Conservation (phyloP, 2,797 vertebrate species). For the Hirundo rustica region DNA sequence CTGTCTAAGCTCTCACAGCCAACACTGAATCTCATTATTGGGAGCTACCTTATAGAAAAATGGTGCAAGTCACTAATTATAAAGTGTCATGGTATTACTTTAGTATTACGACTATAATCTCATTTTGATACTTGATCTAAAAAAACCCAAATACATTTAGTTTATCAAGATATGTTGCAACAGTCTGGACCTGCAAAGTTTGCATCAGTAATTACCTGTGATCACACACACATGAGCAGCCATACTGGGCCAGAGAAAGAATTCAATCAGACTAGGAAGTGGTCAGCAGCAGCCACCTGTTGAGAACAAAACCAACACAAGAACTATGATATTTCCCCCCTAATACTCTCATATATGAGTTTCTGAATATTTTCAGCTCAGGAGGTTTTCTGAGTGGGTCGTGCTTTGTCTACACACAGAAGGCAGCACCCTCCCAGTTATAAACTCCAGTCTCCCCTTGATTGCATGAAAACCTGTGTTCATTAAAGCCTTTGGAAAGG, state of each 20-base stretch:
- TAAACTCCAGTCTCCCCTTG: background rate
- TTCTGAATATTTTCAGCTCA: background rate
- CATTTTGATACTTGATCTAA: background rate
- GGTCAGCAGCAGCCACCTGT: background rate
- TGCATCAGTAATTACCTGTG: background rate
- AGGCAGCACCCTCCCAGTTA: background rate
- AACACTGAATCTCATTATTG: background rate
- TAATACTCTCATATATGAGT: background rate
- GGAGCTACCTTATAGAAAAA: background rate
- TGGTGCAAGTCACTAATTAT: background rate
- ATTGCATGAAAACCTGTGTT: background rate
- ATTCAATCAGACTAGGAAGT: background rate
- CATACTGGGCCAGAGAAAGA: background rate
- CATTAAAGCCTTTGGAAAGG: background rate
- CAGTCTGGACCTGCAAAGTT: background rate
- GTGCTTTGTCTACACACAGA: background rate
- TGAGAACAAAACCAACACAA: background rate
- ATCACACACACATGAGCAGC: background rate
- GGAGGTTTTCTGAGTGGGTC: background rate
- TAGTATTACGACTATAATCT: constrained; percentile 8
- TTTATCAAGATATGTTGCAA: background rate
- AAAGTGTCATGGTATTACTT: background rate
- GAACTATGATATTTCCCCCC: background rate
- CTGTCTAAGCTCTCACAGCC: background rate
- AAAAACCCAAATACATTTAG: background rate